Evolutionary conservation across 2,888 invertebrate species (phyloP).

Genomic region (Caenorhabditis sinica): DNA sequence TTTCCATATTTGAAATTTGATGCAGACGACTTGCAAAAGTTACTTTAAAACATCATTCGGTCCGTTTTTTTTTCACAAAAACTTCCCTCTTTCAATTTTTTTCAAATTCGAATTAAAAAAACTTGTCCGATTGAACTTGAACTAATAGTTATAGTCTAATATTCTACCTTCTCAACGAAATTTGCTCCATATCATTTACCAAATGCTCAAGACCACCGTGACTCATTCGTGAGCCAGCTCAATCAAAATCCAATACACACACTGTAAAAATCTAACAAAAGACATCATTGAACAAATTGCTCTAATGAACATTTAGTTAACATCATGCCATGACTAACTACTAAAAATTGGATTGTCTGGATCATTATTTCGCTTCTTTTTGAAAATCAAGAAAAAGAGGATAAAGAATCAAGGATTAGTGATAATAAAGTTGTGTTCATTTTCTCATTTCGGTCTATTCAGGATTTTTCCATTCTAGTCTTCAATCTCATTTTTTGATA

Average conservation of each 20-base stretch:
- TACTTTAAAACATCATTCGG: too few species aligned
- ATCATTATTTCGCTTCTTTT: slow-evolving; percentile 1
- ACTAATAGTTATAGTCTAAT: too few species aligned
- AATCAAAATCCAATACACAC: slow-evolving; percentile 10
- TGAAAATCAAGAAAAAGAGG: neutral
- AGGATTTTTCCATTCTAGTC: neutral
- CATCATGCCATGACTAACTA: slow-evolving; percentile 10
- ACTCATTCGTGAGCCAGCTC: neutral
- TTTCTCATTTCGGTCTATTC: neutral
- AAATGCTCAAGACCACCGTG: neutral
- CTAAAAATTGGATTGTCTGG: slow-evolving; percentile 7
- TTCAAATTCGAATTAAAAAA: too few species aligned
- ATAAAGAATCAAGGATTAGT: slow-evolving; percentile 13
- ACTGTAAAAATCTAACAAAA: neutral
- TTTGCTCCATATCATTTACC: neutral
- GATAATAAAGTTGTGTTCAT: neutral
- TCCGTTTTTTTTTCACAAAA: too few species aligned
- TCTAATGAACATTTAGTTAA: neutral
- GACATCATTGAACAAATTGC: neutral
- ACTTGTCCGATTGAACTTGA: too few species aligned
- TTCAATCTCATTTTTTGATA: neutral
- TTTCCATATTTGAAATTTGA: too few species aligned
- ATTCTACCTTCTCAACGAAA: neutral
- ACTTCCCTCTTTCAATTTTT: too few species aligned
- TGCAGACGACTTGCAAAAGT: too few species aligned